Percentiles rank a stretch among this genome's conserved stretches.
Evolutionary conservation across 2,113 vertebrate species (phyloP).

Genomic region (Bos indicus): DNA sequence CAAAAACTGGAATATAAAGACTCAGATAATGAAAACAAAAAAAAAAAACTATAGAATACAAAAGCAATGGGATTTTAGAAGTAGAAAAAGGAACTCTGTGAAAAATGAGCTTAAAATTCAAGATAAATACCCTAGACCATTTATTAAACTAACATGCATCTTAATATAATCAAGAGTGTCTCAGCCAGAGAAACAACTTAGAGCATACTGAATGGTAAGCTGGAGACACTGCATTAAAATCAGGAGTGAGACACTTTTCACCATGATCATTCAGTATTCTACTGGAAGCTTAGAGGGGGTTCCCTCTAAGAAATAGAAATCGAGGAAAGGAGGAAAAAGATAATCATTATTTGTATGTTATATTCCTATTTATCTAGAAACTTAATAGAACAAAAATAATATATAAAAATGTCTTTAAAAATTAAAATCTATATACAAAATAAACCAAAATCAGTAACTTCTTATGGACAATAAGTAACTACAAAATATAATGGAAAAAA

Average conservation of each 20-base stretch:
- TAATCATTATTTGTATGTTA: neutral
- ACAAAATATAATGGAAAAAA: neutral
- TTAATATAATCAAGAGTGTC: neutral
- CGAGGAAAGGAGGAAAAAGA: neutral
- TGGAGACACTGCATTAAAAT: neutral
- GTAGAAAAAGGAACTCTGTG: neutral
- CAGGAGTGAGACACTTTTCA: neutral
- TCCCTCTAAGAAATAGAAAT: neutral
- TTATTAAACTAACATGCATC: neutral
- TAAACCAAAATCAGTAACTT: neutral
- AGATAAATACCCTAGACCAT: neutral
- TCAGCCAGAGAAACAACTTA: neutral
- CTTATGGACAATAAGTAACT: neutral
- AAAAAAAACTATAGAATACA: neutral
- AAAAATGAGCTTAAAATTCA: neutral
- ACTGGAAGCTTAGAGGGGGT: neutral
- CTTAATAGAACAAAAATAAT: neutral
- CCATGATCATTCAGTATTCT: neutral
- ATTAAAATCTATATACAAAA: neutral
- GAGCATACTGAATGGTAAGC: neutral
- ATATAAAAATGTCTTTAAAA: neutral
- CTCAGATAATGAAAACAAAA: neutral
- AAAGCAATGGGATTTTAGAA: neutral
- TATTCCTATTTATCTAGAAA: neutral
- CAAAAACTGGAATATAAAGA: neutral